Conservation (phyloP, 2,797 vertebrate genomes). For the Acipenser oxyrinchus region DNA sequence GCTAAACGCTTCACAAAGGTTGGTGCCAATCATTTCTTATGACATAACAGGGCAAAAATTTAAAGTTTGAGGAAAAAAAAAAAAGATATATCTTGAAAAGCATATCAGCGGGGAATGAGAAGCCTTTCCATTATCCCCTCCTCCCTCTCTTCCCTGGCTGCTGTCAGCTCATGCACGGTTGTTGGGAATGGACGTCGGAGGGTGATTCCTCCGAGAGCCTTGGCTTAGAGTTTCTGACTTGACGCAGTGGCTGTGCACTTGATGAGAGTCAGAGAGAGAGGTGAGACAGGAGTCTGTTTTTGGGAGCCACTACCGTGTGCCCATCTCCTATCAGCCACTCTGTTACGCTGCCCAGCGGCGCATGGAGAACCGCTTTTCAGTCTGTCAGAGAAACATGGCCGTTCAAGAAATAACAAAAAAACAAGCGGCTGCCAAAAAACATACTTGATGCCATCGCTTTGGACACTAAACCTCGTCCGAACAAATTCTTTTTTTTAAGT, state of each 20-base stretch:
- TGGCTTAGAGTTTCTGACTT: neutral
- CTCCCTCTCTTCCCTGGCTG: neutral
- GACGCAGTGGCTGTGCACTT: neutral
- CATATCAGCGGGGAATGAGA: too few species aligned
- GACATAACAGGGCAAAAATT: neutral
- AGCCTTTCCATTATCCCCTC: neutral
- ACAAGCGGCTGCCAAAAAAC: too few species aligned
- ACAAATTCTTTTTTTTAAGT: too few species aligned
- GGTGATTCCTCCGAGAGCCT: neutral
- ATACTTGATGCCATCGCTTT: too few species aligned
- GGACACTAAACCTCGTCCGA: too few species aligned
- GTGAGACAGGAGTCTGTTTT: neutral
- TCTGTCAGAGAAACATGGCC: neutral
- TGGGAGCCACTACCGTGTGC: neutral
- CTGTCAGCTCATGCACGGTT: neutral
- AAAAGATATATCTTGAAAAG: neutral
- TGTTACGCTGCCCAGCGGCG: slow-evolving; percentile 16
- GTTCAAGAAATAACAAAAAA: neutral
- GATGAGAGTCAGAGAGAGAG: neutral
- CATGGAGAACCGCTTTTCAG: slow-evolving; percentile 3
- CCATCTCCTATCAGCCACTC: slow-evolving; percentile 1
- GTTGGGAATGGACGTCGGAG: neutral
- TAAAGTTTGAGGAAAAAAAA: neutral
- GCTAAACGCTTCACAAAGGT: slow-evolving; percentile 1
- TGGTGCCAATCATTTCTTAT: slow-evolving; percentile 1